Conservation (phyloP, 2,113 vertebrate genomes). For the Rhombomys opimus region DNA sequence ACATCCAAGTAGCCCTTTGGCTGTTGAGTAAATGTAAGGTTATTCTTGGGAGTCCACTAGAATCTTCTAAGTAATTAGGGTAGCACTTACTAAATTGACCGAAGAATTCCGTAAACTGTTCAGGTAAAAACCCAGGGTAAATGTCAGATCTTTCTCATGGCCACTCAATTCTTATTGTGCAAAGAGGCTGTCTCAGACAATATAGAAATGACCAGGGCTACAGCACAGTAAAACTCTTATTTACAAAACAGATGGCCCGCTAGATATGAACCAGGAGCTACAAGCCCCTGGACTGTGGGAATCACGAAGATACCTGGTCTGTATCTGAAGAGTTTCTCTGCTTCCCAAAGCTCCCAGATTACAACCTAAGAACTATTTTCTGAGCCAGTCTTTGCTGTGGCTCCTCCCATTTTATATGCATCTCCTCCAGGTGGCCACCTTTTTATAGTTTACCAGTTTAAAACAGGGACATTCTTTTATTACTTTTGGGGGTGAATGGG, state of each 20-base stretch:
- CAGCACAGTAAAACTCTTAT: conserved; percentile 21
- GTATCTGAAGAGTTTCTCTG: conserved; percentile 54
- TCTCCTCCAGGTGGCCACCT: conserved; percentile 47
- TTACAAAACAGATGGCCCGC: conserved; percentile 21
- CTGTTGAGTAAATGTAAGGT: background rate
- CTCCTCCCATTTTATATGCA: conserved; percentile 48
- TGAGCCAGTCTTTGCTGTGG: background rate
- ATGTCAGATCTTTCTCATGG: background rate
- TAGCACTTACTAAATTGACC: background rate
- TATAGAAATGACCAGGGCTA: background rate
- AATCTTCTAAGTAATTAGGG: background rate
- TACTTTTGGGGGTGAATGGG: background rate
- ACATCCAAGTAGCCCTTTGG: background rate
- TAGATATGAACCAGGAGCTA: background rate
- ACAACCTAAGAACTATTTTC: conserved; percentile 59
- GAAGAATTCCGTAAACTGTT: background rate
- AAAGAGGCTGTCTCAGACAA: background rate
- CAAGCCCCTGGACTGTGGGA: background rate
- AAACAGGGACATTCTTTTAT: conserved; percentile 17
- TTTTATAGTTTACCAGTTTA: conserved; percentile 36
- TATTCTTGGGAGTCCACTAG: background rate
- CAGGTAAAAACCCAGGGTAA: background rate
- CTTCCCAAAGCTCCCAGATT: conserved; percentile 45
- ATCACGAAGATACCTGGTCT: conserved; percentile 35
- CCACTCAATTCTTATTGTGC: background rate